Evolutionary conservation across 2,888 invertebrate species (phyloP).

Genomic region (Agrotis clavis): DNA sequence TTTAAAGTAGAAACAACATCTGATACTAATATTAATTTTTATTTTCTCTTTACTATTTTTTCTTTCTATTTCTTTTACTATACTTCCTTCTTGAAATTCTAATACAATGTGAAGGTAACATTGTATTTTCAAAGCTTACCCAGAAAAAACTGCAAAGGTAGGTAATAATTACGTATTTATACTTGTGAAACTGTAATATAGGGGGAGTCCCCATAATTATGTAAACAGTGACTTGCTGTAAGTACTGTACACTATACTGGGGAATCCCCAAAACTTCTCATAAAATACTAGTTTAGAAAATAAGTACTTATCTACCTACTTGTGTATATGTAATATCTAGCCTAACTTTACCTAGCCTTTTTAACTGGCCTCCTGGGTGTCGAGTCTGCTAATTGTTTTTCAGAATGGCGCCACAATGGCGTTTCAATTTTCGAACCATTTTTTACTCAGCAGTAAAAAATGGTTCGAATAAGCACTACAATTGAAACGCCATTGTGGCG

Average conservation of each 20-base stretch:
- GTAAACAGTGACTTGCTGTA: not conserved
- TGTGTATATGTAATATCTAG: no score
- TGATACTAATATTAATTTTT: no score
- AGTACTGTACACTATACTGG: not conserved
- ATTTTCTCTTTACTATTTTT: no score
- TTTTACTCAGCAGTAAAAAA: no score
- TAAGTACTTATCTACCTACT: not conserved
- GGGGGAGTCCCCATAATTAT: not conserved
- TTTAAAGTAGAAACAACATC: no score
- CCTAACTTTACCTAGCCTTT: no score
- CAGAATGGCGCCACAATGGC: no score
- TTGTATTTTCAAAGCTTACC: not conserved
- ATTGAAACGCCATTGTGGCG: no score
- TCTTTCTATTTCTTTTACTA: not conserved
- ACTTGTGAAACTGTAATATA: not conserved
- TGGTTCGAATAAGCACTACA: no score
- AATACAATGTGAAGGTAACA: not conserved
- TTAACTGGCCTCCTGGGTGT: no score
- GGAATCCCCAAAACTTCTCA: not conserved
- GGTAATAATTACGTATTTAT: not conserved
- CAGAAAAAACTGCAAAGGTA: not conserved
- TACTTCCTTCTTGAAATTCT: not conserved
- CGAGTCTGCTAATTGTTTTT: no score
- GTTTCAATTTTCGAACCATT: no score
- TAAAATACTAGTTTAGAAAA: not conserved